Conservation (phyloP, 2,113 vertebrate genomes). For the Uria lomvia region DNA sequence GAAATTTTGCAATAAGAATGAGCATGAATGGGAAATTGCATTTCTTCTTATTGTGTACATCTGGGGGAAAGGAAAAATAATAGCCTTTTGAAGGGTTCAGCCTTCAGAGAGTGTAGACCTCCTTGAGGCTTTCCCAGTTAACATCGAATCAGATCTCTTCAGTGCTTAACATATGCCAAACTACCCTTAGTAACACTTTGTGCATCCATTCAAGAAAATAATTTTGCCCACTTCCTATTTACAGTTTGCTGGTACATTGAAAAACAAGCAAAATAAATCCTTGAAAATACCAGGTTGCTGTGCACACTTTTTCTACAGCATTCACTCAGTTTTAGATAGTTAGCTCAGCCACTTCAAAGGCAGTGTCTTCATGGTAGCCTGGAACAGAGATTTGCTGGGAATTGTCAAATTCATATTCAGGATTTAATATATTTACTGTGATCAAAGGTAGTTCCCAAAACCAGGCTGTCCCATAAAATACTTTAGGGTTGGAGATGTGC, state of each 20-base stretch:
- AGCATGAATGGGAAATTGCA: neutral
- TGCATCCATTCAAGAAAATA: neutral
- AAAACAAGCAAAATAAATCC: neutral
- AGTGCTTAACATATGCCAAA: neutral
- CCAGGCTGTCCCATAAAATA: neutral
- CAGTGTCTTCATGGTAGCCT: neutral
- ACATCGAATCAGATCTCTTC: neutral
- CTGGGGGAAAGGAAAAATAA: neutral
- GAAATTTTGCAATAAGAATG: neutral
- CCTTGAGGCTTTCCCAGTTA: neutral
- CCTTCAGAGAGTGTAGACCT: neutral
- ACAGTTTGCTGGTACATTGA: neutral
- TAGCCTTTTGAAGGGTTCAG: neutral
- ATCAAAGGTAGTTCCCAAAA: neutral
- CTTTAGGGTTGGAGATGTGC: neutral
- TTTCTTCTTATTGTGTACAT: neutral
- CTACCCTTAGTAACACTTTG: neutral
- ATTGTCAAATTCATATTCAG: neutral
- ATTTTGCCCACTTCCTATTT: neutral
- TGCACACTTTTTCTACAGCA: neutral
- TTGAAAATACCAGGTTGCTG: neutral
- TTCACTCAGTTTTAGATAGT: neutral
- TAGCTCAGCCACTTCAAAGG: neutral
- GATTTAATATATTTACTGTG: neutral
- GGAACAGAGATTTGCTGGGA: neutral